These are phyloP conservation scores for Drosophila nebulosa DNA, from an alignment of 1,140 invertebrate species.

Conservation along the genomic window DNA sequence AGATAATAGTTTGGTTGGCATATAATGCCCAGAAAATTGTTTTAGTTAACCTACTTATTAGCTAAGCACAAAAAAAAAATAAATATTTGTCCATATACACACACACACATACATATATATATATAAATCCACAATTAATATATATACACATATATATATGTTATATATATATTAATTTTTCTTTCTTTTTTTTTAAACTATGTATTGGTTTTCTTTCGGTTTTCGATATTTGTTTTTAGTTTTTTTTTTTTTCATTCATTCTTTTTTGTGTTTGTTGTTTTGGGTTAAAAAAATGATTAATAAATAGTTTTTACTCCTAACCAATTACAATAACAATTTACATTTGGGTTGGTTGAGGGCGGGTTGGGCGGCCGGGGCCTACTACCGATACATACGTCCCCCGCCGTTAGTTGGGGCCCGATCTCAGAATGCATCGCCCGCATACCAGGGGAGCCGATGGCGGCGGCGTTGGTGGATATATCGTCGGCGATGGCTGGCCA, in stretches of 20 bases:
- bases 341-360: neutral
- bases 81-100: neutral
- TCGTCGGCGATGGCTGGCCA: slow-evolving; percentile 78
- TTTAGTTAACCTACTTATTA: slow-evolving; percentile 66
- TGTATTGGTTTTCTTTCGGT: neutral
- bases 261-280: neutral
- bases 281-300: slow-evolving; percentile 6
- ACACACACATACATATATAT: neutral
- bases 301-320: slow-evolving; percentile 25
- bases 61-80: slow-evolving; percentile 38
- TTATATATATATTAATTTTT: too few relatives aligned
- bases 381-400: neutral
- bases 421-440: slow-evolving; percentile 72
- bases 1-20: slow-evolving; percentile 42
- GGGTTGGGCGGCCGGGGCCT: neutral
- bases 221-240: neutral
- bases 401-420: neutral
- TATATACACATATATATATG: neutral
- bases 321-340: slow-evolving; percentile 21
- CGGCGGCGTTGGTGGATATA: slow-evolving; percentile 80
- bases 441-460: slow-evolving; percentile 80
- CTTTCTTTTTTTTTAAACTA: neutral
- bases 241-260: neutral
- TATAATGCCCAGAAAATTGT: slow-evolving; percentile 66
- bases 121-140: too few relatives aligned